Percentiles rank a stretch among this genome's conserved stretches.
These are phyloP conservation scores for Porites rus DNA, from an alignment of 92 coral and sea anemone species.

Conservation along the genomic window DNA sequence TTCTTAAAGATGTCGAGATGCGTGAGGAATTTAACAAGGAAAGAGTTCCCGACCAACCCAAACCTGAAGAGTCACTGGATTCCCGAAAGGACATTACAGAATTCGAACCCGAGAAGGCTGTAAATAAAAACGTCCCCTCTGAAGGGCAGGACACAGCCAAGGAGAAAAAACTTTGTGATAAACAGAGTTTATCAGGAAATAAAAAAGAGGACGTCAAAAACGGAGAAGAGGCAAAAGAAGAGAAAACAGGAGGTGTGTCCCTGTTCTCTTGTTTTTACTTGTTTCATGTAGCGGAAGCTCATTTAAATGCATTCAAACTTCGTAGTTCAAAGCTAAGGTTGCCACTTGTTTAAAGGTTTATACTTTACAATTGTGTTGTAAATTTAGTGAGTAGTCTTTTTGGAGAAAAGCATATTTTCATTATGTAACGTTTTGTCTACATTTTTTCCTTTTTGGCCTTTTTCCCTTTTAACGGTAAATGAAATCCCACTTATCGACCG, in stretches of 20 bases:
- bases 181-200: too few species aligned
- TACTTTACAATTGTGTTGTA: too few species aligned
- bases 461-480: too few species aligned
- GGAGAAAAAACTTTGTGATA: neutral
- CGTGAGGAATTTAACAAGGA: neutral
- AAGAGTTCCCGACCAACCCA: neutral
- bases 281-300: neutral
- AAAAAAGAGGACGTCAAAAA: neutral
- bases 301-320: too few species aligned
- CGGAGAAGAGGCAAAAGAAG: neutral
- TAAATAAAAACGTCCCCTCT: neutral
- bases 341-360: too few species aligned
- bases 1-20: neutral
- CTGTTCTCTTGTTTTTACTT: neutral
- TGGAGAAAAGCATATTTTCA: too few species aligned
- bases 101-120: neutral
- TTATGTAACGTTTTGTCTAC: too few species aligned
- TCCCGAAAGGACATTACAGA: neutral
- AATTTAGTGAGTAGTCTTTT: too few species aligned
- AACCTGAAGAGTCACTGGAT: neutral
- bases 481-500: too few species aligned
- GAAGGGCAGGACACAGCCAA: slow-evolving; percentile 3
- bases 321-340: too few species aligned
- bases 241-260: too few species aligned
- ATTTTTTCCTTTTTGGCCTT: too few species aligned